Evolutionary conservation across 2,888 invertebrate species (phyloP), one percentile per base, ranked within the genome.

Genomic region (Hydropsyche betteni): DNA sequence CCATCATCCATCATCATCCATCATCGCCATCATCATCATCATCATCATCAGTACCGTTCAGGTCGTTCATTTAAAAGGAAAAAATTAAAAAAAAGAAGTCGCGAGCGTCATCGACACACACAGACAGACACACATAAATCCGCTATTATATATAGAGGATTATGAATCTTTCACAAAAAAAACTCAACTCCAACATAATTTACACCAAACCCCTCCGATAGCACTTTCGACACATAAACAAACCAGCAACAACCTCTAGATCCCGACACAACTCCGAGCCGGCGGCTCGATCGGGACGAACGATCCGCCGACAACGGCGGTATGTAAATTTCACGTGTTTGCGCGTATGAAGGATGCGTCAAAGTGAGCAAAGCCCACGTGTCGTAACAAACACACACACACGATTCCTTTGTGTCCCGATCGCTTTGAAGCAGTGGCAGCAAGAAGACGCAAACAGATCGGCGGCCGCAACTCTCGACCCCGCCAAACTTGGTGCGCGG

Each of bases 381-480:
- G 34, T 64, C 36, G 7, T 10, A 64, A 10, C 16, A 64, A 6
- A 16, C 44, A n/a, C 14, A 69, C 8, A 44, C 8, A 70, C 53
- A 34, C 44, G 4, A 44, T 16, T n/a, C 38, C 72, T 72, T 72
- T 72, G 72, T 72, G 38, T 61, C 52, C 34, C 33, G 72, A 72
- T 72, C 72, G 72, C 72, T 72, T 72, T 72, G 72, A 58, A 64
- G 72, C 44, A 36, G 72, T 72, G 24, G 34, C 34, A 38, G 38
- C 55, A n/a, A 55, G 58, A 58, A 72, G 55, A 61, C 55, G 72
- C 55, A 72, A 72, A 72, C 72, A 72, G 61, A 72, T 72, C 72
- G 52, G 55, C 14, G 34, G 72, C 61, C 72, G 70, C 70, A 70
- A 70, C 53, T 16, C 36, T 64, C 64, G 70, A 52, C 52, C 70